Base-by-base conservation (phyloP, 2,113 vertebrate genomes). In the Takifugu bimaculatus region DNA sequence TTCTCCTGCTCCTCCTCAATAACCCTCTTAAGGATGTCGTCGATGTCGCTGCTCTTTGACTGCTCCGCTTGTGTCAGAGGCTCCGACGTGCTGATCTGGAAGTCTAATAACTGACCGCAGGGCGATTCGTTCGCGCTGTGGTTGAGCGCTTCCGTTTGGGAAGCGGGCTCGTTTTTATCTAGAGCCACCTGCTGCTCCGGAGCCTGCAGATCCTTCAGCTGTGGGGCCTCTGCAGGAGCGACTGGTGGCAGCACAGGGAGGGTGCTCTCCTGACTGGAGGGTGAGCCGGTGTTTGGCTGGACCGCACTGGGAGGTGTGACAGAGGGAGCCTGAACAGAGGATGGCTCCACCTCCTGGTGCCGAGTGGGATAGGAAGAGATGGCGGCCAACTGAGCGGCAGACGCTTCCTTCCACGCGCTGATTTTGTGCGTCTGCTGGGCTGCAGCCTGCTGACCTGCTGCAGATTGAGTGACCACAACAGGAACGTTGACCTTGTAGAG, bases 401-500 rank as follows among this genome's bases (percentile, higher is more conserved):
- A 29, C 25, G 65, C 43, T 32, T 85, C 70, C 54, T 74, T 77
- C 47, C 85, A 85, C 20, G 92, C 91, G 29, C 88, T 52, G 15
- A 90, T 62, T 48, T 91, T 92, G 44, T 89, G 91, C 60, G 85
- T 14, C 1, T 90, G 78, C 29, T 81, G 90, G 51, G 90, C 80
- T 1, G 88, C 70, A 66, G 91, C 27, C 11, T 70, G 83, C 54
- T 91, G 81, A 53, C 89, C 85, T 42, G 85, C 92, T 0, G 92
- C 69, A 29, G 91, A 82, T 79, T 94, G 94, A 1, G 94, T 91
- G n/a, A 98, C 94, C 90, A 96, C 85, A 15, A 98, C 88, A 14
- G 97, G 97, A 65, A 97, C 85, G 14, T 92, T 96, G 29, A 99
- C 93, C 74, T 98, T 97, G 78, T 94, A 99, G 56, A 99, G 85